These are phyloP conservation scores for Encarsia formosa DNA, from an alignment of 2,888 invertebrate species.

Conservation along the genomic window DNA sequence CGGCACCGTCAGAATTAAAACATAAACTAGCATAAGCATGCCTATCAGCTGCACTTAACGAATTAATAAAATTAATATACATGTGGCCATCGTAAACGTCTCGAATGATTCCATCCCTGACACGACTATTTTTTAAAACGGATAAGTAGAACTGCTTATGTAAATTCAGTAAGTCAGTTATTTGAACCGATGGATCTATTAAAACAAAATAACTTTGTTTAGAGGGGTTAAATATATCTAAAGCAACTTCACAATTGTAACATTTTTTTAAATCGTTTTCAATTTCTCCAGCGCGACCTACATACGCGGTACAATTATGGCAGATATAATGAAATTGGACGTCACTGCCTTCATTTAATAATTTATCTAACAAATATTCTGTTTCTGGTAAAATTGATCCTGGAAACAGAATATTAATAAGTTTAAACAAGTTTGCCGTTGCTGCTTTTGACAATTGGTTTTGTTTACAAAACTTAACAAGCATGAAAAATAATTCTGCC, in stretches of 20 bases:
- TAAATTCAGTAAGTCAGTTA: background rate
- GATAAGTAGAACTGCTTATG: slow-evolving; percentile 2
- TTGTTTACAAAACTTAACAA: no score
- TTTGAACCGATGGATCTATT: slow-evolving; percentile 3
- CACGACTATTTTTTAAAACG: background rate
- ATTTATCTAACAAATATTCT: no score
- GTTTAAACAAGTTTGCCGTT: no score
- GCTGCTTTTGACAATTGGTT: no score
- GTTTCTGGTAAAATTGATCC: no score
- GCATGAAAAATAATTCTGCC: no score
- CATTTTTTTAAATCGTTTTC: background rate
- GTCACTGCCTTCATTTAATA: no score
- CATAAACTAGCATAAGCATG: background rate
- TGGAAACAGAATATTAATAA: no score
- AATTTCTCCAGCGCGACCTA: no score
- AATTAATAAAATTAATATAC: background rate
- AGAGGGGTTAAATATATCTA: no score
- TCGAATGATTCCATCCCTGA: background rate
- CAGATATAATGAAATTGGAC: no score
- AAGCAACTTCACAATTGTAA: background rate
- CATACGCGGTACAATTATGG: no score
- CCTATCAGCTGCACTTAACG: slow-evolving; percentile 5
- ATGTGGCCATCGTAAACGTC: slow-evolving; percentile 6
- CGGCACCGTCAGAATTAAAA: slow-evolving; percentile 11
- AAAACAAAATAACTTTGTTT: slow-evolving; percentile 5